Evolutionary conservation across 2,888 invertebrate genomes (phyloP).

Genomic region (Clistopyga incitator): DNA sequence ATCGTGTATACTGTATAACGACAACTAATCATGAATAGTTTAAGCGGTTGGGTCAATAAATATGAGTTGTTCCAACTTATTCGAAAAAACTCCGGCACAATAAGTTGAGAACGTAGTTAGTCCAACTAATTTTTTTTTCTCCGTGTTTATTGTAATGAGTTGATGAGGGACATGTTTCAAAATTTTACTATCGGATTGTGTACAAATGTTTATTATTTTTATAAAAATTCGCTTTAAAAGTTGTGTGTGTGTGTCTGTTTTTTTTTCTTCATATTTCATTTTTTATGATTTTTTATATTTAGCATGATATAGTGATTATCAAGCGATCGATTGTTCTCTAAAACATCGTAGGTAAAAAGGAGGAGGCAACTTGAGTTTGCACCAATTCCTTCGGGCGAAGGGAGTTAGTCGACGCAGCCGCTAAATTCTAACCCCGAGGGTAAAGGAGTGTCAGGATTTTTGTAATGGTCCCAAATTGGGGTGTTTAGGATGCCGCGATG

Average conservation of each 20-base stretch:
- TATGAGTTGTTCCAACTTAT: too few relatives aligned
- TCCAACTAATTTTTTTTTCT: too few relatives aligned
- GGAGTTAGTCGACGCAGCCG: slow-evolving; percentile 15
- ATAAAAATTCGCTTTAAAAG: too few relatives aligned
- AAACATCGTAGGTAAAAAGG: neutral
- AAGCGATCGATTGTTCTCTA: neutral
- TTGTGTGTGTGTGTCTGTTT: too few relatives aligned
- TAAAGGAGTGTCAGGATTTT: slow-evolving; percentile 68
- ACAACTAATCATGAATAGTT: too few relatives aligned
- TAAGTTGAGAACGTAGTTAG: too few relatives aligned
- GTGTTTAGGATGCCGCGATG: slow-evolving; percentile 72
- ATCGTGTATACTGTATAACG: too few relatives aligned
- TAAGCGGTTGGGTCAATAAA: too few relatives aligned
- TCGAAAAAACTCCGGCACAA: too few relatives aligned
- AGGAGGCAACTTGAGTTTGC: neutral
- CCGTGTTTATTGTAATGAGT: too few relatives aligned
- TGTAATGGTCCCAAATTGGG: slow-evolving; percentile 77
- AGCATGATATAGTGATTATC: neutral
- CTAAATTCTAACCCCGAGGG: slow-evolving; percentile 53
- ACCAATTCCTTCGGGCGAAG: slow-evolving; percentile 10
- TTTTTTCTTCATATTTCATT: too few relatives aligned
- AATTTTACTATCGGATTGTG: neutral
- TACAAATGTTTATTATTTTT: neutral
- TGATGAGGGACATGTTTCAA: neutral
- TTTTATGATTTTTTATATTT: neutral